Conservation (phyloP, 35 echinoderm and acorn worm genomes). For the Apostichopus parvimensis region DNA sequence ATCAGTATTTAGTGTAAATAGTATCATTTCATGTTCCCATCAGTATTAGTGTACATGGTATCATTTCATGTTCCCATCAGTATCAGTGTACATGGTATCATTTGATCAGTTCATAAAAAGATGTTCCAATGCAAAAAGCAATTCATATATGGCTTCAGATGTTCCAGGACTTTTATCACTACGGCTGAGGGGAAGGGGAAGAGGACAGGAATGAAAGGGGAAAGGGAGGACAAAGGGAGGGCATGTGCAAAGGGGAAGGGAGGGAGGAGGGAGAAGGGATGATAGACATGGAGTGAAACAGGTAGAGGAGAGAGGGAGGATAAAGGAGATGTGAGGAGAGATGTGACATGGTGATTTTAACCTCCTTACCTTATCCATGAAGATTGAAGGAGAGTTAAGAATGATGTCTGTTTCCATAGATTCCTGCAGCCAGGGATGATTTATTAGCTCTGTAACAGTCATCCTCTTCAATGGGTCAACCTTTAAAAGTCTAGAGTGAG, state of each 20-base stretch:
- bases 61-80: too few relatives aligned
- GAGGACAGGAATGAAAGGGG: too few relatives aligned
- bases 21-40: too few relatives aligned
- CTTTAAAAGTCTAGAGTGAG: conserved; percentile 66
- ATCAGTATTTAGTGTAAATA: too few relatives aligned
- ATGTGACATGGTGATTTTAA: neutral
- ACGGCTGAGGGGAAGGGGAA: too few relatives aligned
- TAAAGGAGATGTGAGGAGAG: neutral
- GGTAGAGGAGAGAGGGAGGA: neutral
- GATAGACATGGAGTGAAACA: neutral
- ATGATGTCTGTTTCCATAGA: conserved; percentile 57
- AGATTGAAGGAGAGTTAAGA: conserved; percentile 85
- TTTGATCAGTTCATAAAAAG: too few relatives aligned
- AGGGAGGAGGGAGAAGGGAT: neutral
- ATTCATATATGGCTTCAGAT: too few relatives aligned
- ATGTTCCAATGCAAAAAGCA: too few relatives aligned
- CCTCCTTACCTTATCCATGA: conserved; percentile 87
- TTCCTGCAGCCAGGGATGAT: conserved; percentile 87
- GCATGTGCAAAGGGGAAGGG: neutral
- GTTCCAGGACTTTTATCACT: too few relatives aligned
- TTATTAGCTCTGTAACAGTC: conserved; percentile 66
- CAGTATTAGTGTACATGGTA: too few relatives aligned
- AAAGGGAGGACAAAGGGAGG: too few relatives aligned
- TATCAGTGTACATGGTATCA: too few relatives aligned
- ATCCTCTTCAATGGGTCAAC: conserved; percentile 86